phyloP scores from a whole-genome alignment of 2,113 vertebrate species.

The human region DNA sequence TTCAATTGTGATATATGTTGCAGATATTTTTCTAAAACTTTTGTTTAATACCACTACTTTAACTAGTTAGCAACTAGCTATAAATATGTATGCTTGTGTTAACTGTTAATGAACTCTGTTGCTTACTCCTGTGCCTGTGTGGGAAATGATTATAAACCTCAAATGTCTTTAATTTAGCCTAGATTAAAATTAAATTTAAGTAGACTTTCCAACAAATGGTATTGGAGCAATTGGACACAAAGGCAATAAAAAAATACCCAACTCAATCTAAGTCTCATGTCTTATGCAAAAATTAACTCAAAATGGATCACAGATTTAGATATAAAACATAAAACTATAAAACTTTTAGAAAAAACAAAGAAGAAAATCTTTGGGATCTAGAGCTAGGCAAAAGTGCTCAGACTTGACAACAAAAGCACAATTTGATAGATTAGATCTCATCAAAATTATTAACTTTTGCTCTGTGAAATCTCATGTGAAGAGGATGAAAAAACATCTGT shows the following conservation, averaged over 20 bases:
- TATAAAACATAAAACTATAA: neutral
- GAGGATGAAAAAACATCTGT: neutral
- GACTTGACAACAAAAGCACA: neutral
- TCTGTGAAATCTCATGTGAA: neutral
- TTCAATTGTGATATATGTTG: neutral
- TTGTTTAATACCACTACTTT: neutral
- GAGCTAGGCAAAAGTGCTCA: neutral
- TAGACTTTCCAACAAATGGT: neutral
- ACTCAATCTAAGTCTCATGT: neutral
- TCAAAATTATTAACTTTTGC: slow-evolving; percentile 5
- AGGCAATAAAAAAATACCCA: neutral
- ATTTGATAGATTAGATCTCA: neutral
- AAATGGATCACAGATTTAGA: neutral
- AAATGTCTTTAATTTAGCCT: neutral
- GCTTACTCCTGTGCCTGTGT: neutral
- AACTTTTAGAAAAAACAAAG: neutral
- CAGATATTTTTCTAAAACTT: neutral
- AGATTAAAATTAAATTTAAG: slow-evolving; percentile 26
- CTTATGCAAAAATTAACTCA: slow-evolving; percentile 10
- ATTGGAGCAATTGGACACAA: neutral
- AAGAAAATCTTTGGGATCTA: neutral
- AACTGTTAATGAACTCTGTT: neutral
- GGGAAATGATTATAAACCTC: neutral
- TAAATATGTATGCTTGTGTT: neutral
- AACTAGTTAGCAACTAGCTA: neutral